Evolutionary conservation across 2,797 vertebrate genomes (phyloP), one percentile per base, ranked within the genome.

Genomic region (Pseudochirops corinnae): DNA sequence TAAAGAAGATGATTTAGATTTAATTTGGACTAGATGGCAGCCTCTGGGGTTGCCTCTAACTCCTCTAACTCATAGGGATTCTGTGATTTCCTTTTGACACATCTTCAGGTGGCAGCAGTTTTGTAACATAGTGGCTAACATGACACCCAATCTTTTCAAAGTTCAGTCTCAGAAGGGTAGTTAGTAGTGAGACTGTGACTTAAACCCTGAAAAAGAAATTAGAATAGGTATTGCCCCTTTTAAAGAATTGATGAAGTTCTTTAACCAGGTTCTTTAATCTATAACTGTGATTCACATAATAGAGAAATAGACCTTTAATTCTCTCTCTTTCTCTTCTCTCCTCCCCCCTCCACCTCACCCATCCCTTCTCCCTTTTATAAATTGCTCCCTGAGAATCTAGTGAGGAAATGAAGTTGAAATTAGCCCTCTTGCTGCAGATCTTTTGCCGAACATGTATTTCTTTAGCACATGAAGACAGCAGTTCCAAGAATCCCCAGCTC

Each of bases 211-310:
- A 82, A 92, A 93, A 92, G 16, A 92, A 87, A 33, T 56, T 93
- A 93, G 95, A 96, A 92, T 82, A 57, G 24, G 1, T 82, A 90
- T 46, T 55, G 90, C 31, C 52, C 90, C 90, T 90, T 96, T 96
- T 60, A 92, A 95, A 87, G 39, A 96, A 82, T 0, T 13, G 56
- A 56, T 93, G 67, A 96, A 56, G 58, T 92, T 82, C 7, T 39
- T 82, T 39, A 46, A 82, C 18, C 21, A 46, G n/a, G 18, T 82
- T 82, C n/a, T 24, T 82, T 58, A 92, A 58, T 93, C 92, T 95
- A 90, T 93, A 18, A 90, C 52, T 62, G 0, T 92, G n/a, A 92
- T 56, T 62, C n/a, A 0, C 26, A 91, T 24, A 55, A n/a, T 60
- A 90, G 33, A 90, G 29, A 90, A 94, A 57, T 10, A 94, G 0